Evolutionary conservation across 2,888 invertebrate species (phyloP).

Genomic region (Troglohyphantes excavatus): DNA sequence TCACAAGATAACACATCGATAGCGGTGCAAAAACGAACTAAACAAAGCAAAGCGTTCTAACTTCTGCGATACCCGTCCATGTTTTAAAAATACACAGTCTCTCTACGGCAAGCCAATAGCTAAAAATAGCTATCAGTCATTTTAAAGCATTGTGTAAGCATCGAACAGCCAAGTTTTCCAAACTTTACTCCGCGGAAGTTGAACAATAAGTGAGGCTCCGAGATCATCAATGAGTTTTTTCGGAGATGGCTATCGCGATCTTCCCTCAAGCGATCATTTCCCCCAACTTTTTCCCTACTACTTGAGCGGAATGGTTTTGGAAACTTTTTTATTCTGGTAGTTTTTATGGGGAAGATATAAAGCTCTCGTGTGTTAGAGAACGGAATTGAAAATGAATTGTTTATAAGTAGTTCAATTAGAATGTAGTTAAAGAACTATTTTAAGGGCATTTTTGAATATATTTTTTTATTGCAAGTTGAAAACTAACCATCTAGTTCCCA

Average conservation of each 20-base stretch:
- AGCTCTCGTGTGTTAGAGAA: no score
- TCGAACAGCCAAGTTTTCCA: background rate
- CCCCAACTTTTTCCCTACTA: background rate
- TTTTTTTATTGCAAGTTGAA: no score
- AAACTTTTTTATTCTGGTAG: no score
- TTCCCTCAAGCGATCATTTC: background rate
- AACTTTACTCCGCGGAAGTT: background rate
- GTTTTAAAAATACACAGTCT: background rate
- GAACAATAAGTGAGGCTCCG: background rate
- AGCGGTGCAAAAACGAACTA: background rate
- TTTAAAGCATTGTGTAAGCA: constrained; percentile 9
- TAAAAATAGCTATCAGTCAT: background rate
- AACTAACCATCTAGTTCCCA: no score
- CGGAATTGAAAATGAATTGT: no score
- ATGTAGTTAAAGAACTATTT: no score
- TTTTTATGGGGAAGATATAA: no score
- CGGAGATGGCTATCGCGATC: background rate
- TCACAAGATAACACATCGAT: background rate
- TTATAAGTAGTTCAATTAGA: no score
- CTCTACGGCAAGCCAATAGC: background rate
- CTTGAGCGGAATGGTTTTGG: no score
- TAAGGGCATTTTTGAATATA: no score
- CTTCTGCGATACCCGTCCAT: background rate
- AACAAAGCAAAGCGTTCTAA: background rate
- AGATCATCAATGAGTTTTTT: background rate